Evolutionary conservation across 1,140 invertebrate species (phyloP).

Genomic region (Drosophila suzukii): DNA sequence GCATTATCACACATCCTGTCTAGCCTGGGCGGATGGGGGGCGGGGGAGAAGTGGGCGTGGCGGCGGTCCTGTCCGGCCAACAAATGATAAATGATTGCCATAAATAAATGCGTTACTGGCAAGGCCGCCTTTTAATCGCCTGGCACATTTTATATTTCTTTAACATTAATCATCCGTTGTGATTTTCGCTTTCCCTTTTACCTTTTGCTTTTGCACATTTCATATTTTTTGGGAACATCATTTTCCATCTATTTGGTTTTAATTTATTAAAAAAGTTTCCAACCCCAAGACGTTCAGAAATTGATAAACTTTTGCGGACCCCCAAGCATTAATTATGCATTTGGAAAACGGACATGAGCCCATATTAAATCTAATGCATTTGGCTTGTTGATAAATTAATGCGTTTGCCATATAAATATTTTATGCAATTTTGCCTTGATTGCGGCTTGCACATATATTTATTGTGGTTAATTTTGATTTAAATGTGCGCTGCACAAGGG

Average conservation of each 20-base stretch:
- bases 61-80: constrained; percentile 25
- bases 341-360: constrained; percentile 23
- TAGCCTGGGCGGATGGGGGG: constrained; percentile 21
- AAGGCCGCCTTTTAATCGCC: constrained; percentile 72
- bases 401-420: constrained; percentile 56
- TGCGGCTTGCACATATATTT: constrained; percentile 43
- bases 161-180: constrained; percentile 72
- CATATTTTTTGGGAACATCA: constrained; percentile 13
- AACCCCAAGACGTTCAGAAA: constrained; percentile 4
- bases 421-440: constrained; percentile 54
- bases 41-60: constrained; percentile 4
- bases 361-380: constrained; percentile 50
- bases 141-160: constrained; percentile 70
- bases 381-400: constrained; percentile 55
- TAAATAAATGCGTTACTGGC: constrained; percentile 66
- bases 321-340: constrained; percentile 57
- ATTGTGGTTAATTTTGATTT: constrained; percentile 61
- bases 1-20: constrained; percentile 71
- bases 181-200: constrained; percentile 59
- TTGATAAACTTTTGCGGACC: constrained; percentile 17
- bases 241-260: constrained; percentile 12
- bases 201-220: constrained; percentile 10
- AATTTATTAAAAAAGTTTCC: constrained; percentile 67
- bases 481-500: constrained; percentile 7
- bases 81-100: constrained; percentile 76